phyloP scores from a whole-genome alignment of 2,888 invertebrate species.

The Leucoptera coffeella region DNA sequence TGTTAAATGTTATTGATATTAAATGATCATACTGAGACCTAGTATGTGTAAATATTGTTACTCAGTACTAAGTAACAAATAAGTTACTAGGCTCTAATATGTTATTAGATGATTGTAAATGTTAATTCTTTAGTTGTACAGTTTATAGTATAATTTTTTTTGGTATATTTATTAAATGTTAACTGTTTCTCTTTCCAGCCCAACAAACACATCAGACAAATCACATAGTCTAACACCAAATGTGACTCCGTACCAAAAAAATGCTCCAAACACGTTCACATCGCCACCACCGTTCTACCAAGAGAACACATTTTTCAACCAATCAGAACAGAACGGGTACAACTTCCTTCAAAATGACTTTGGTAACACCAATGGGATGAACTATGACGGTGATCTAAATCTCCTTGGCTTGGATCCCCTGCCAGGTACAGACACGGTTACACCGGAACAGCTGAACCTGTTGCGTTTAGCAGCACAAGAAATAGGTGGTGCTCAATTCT shows the following conservation, averaged over 20 bases:
- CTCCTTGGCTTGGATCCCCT: constrained; percentile 25
- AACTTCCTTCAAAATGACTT: constrained; percentile 28
- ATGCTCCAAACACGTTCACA: constrained; percentile 16
- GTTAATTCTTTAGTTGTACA: too few relatives aligned
- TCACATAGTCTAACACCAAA: constrained; percentile 19
- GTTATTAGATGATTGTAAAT: too few relatives aligned
- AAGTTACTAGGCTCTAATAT: too few relatives aligned
- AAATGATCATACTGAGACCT: too few relatives aligned
- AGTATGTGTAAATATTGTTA: too few relatives aligned
- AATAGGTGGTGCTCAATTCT: constrained; percentile 40
- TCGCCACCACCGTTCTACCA: constrained; percentile 24
- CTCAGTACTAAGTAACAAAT: too few relatives aligned
- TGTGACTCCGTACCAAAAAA: too few relatives aligned
- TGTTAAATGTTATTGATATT: too few relatives aligned
- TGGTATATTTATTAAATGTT: too few relatives aligned
- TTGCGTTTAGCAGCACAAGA: constrained; percentile 45
- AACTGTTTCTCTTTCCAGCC: constrained; percentile 15
- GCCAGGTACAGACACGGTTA: constrained; percentile 21
- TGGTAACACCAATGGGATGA: constrained; percentile 22
- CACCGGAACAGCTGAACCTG: constrained; percentile 38
- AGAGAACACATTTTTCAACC: constrained; percentile 21
- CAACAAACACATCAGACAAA: constrained; percentile 32
- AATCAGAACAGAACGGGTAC: constrained; percentile 26
- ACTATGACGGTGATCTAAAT: constrained; percentile 23
- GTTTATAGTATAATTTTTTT: too few relatives aligned